Conservation (phyloP, 2,888 invertebrate genomes). For the Macroteleia sp. region DNA sequence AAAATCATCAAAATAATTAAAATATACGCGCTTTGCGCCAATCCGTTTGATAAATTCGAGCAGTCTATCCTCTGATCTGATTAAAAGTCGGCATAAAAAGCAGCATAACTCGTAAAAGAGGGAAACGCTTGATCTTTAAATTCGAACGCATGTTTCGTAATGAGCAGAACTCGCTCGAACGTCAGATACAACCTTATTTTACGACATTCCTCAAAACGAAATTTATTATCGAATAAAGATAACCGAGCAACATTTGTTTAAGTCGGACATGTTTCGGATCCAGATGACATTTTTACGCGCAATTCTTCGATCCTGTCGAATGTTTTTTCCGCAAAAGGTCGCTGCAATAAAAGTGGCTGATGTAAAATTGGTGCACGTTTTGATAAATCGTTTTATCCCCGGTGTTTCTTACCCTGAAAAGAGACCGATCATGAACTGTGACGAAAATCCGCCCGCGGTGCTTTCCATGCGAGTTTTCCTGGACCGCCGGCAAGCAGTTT, state of each 20-base stretch:
- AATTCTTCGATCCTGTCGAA: no score
- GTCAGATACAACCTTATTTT: constrained; percentile 13
- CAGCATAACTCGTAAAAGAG: not conserved
- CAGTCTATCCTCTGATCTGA: not conserved
- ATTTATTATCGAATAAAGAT: constrained; percentile 40
- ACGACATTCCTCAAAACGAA: constrained; percentile 24
- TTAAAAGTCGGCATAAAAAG: constrained; percentile 12
- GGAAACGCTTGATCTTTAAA: not conserved
- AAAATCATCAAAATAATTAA: constrained; percentile 14
- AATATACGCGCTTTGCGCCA: constrained; percentile 3
- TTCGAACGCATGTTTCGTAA: constrained; percentile 30
- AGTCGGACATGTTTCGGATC: constrained; percentile 9
- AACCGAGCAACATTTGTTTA: constrained; percentile 27
- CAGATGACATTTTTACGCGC: constrained; percentile 21
- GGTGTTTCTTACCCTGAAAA: not conserved
- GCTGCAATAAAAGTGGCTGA: not conserved
- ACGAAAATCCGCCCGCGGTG: constrained; percentile 33
- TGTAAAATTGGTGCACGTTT: constrained; percentile 60
- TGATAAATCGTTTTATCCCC: constrained; percentile 70
- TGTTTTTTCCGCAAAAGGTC: not conserved
- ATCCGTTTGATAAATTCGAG: not conserved
- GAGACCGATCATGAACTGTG: constrained; percentile 7
- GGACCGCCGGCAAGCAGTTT: constrained; percentile 49
- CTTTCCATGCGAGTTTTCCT: not conserved
- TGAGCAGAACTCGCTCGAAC: not conserved